Conservation (phyloP, 2,797 vertebrate genomes). For the Discoglossus pictus region DNA sequence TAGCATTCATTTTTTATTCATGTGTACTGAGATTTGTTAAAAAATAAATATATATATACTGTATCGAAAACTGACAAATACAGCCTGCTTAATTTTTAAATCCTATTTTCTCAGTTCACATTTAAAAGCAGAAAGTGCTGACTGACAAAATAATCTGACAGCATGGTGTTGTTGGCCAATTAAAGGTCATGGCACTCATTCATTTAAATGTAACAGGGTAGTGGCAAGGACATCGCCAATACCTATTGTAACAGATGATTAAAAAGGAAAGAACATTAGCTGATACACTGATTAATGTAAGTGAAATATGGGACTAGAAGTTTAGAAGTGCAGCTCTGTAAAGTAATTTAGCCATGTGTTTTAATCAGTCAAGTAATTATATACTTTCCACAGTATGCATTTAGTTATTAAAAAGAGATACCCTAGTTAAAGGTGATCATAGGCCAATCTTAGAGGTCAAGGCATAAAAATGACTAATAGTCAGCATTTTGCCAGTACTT, state of each 20-base stretch:
- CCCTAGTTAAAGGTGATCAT: slow-evolving; percentile 24
- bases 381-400: slow-evolving; percentile 27
- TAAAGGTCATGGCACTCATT: slow-evolving; percentile 39
- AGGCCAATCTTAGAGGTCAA: slow-evolving; percentile 19
- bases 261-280: slow-evolving; percentile 42
- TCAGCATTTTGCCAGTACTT: slow-evolving; percentile 4
- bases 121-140: slow-evolving; percentile 35
- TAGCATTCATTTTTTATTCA: no score
- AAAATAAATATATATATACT: no score
- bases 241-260: slow-evolving; percentile 41
- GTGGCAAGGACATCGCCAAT: slow-evolving; percentile 35
- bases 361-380: slow-evolving; percentile 49
- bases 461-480: slow-evolving; percentile 13
- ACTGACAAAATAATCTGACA: slow-evolving; percentile 30
- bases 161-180: slow-evolving; percentile 34
- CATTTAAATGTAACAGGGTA: slow-evolving; percentile 17
- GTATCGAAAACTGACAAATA: no score
- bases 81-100: neutral
- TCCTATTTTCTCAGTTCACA: slow-evolving; percentile 22
- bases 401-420: slow-evolving; percentile 48
- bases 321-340: slow-evolving; percentile 21
- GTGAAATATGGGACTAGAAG: slow-evolving; percentile 39
- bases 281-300: slow-evolving; percentile 46
- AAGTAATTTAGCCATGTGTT: slow-evolving; percentile 35
- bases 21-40: no score